Evolutionary conservation across 2,113 vertebrate species (phyloP).

Genomic region (Gallinago media): DNA sequence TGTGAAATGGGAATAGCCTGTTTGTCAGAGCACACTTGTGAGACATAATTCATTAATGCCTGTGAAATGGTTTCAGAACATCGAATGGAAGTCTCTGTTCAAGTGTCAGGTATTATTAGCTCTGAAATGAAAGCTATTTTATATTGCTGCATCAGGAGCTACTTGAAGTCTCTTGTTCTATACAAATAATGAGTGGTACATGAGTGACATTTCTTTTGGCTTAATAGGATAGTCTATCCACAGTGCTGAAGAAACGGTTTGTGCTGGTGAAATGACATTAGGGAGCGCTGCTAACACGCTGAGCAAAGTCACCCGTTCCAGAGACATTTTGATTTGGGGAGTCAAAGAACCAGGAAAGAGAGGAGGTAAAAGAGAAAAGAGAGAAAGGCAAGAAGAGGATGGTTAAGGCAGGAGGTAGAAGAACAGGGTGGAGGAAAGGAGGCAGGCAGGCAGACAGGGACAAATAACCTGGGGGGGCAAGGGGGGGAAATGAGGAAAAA

Average conservation of each 20-base stretch:
- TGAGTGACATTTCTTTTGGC: constrained; percentile 10
- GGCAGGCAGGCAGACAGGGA: background rate
- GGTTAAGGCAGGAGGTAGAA: background rate
- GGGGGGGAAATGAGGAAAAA: background rate
- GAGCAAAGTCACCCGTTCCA: background rate
- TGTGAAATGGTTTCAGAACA: constrained; percentile 29
- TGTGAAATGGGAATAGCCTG: constrained; percentile 49
- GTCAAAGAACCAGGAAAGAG: background rate
- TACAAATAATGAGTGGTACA: background rate
- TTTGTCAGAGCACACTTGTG: constrained; percentile 30
- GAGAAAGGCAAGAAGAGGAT: background rate
- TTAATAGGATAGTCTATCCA: background rate
- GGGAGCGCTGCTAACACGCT: background rate
- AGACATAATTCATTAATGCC: constrained; percentile 53
- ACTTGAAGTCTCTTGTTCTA: background rate
- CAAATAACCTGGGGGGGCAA: background rate
- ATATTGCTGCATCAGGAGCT: constrained; percentile 28
- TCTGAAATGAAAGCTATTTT: constrained; percentile 26
- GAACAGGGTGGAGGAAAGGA: background rate
- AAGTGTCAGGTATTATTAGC: constrained; percentile 39
- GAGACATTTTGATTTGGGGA: background rate
- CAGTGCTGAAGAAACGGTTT: background rate
- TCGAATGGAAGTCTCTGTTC: constrained; percentile 7
- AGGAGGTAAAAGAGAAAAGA: background rate
- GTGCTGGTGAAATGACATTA: background rate